Base-by-base conservation (phyloP, 2,888 invertebrate genomes). In the Adelognathus sp. region DNA sequence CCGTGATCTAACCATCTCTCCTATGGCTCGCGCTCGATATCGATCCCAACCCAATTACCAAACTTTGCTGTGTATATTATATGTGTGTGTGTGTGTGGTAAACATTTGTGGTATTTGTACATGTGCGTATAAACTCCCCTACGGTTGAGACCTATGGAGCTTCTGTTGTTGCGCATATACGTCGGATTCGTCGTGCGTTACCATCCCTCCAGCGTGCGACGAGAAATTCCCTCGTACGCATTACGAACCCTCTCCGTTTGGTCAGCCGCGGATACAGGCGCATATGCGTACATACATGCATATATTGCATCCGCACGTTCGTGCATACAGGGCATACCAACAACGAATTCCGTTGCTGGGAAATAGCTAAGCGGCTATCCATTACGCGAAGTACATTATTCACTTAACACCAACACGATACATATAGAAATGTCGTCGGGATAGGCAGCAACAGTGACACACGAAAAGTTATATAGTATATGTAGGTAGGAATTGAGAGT, bases 341-440 rank as follows among this genome's bases (percentile, higher is more conserved):
- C 64, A 64, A 78, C 73, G 74, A 74, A 74, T 78, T 78, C 70
- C 73, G 64, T 74, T 33, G 60, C 50, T 70, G 78, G n/a, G 74
- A 70, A 74, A 78, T 78, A 78, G 78, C 74, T 78, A 78, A 78
- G 78, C 78, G 78, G 73, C 78, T 78, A 78, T 78, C 74, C 78
- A 78, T 78, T 78, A 78, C 78, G 70, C 64, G 74, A 78, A 78
- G 78, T 78, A 78, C 78, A 78, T 78, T 78, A 78, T 78, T 78
- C 70, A 78, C 78, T 78, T 78, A 78, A 78, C 78, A 78, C 69
- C 60, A 60, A 74, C 74, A 69, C 31, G 56, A 69, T 60, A 50
- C 78, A 69, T 16, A 14, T 27, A 46, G 29, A 56, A 11, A 18
- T 18, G 41, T 21, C 29, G 56, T 6, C n/a, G 46, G 18, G 70